Evolutionary conservation across 1,140 invertebrate genomes (phyloP), one percentile per base, ranked within the genome.

Genomic region (Drosophila asahinai): DNA sequence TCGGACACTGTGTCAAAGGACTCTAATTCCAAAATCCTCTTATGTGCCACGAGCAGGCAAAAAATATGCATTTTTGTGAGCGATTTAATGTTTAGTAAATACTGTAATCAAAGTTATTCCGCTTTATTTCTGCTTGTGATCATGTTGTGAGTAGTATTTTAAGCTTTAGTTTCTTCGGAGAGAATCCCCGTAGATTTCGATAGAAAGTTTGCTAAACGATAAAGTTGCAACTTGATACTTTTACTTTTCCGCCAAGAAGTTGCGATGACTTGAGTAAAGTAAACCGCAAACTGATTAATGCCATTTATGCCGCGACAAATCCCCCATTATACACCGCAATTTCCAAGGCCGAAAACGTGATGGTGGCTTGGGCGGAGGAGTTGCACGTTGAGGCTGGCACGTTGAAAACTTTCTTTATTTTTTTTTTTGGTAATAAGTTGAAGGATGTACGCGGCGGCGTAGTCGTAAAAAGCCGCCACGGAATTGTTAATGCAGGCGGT

Each of bases 241-340:
- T 70, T 55, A 70, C 48, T 58, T 36, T 25, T 15, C 6, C 9
- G 3, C 14, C 67, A 73, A 30, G 17, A 74, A 47, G 40, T 75
- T 75, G 58, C 52, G 30, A 33, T 72, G 70, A 60, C 66, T 73
- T 59, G 52, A 17, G 48, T 2, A 71, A 60, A 73, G 70, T 64
- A 65, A 67, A 79, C 65, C 63, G 52, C 81, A 63, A 83, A 77
- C 79, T 83, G 81, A 83, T 83, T 84, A 80, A 74, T 83, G 65
- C 77, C 65, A 63, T 83, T 83, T 84, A 60, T 83, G 57, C 77
- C 74, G 36, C 79, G 73, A 80, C 78, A 84, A 84, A 83, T 83
- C 81, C 65, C 55, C 48, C 59, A 60, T 67, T 67, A 71, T 49
- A 40, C 71, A 73, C 54, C 68, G 45, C 40, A 27, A 51, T 61